Evolutionary conservation across 2,797 vertebrate genomes (phyloP).

Genomic region (Sylvilagus floridanus): DNA sequence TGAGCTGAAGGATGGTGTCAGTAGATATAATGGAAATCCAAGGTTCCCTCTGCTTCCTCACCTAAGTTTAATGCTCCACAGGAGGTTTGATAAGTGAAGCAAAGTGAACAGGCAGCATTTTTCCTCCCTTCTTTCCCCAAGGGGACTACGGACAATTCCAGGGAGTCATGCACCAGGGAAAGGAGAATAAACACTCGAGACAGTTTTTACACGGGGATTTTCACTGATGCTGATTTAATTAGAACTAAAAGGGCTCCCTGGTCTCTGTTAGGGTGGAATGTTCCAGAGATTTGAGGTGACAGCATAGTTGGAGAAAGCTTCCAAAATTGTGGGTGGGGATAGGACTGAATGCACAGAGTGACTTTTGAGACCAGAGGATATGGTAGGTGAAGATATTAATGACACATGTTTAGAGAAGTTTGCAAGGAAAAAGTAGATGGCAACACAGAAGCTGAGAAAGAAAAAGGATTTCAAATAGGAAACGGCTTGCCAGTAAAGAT

Average conservation of each 20-base stretch:
- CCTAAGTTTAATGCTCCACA: not conserved
- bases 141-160: not conserved
- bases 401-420: not conserved
- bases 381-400: not conserved
- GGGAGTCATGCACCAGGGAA: not conserved
- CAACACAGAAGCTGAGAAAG: not conserved
- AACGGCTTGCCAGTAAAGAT: not conserved
- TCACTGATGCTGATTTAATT: not conserved
- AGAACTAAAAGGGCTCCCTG: not conserved
- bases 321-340: not conserved
- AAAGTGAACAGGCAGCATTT: not conserved
- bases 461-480: conserved; percentile 47
- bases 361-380: not conserved
- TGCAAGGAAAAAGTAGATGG: not conserved
- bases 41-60: not conserved
- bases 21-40: not conserved
- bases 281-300: not conserved
- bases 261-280: not conserved
- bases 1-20: not conserved
- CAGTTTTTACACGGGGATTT: not conserved
- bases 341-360: not conserved
- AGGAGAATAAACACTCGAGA: not conserved
- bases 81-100: not conserved
- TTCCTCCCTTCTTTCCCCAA: not conserved
- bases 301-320: not conserved